A percentile compares a stretch with the other conserved stretches of the same genome.
Evolutionary conservation across 2,113 vertebrate species (phyloP).

Genomic region (Acanthisitta chloris): DNA sequence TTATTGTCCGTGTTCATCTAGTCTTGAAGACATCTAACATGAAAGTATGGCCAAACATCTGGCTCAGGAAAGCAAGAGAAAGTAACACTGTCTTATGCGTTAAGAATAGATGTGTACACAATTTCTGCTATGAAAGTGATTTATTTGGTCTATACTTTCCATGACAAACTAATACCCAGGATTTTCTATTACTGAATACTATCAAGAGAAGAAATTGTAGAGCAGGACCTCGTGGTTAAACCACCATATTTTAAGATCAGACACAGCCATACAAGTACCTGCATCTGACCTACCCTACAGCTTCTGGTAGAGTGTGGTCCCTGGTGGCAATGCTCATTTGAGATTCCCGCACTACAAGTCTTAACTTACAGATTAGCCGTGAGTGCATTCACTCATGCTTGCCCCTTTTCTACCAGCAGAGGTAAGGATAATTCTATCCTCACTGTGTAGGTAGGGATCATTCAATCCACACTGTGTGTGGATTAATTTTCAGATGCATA

Average conservation of each 20-base stretch:
- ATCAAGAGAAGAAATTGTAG: not conserved
- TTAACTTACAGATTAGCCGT: not conserved
- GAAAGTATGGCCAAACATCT: not conserved
- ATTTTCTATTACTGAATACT: not conserved
- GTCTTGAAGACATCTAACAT: not conserved
- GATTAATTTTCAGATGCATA: not conserved
- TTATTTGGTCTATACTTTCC: not conserved
- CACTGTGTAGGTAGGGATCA: not conserved
- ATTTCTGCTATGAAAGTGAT: not conserved
- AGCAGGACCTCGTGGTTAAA: not conserved
- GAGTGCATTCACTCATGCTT: not conserved
- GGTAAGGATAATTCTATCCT: not conserved
- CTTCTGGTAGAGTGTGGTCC: not conserved
- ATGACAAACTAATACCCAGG: not conserved
- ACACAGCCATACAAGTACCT: not conserved
- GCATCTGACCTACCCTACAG: not conserved
- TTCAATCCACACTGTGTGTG: not conserved
- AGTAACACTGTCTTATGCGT: not conserved
- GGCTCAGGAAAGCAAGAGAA: not conserved
- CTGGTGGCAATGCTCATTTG: not conserved
- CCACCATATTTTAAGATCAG: not conserved
- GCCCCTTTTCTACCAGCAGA: not conserved
- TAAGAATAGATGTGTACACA: not conserved
- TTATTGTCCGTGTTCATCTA: not conserved
- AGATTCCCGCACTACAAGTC: not conserved